phyloP scores from a whole-genome alignment of 2,113 vertebrate genomes.

The Dipodomys spectabilis region DNA sequence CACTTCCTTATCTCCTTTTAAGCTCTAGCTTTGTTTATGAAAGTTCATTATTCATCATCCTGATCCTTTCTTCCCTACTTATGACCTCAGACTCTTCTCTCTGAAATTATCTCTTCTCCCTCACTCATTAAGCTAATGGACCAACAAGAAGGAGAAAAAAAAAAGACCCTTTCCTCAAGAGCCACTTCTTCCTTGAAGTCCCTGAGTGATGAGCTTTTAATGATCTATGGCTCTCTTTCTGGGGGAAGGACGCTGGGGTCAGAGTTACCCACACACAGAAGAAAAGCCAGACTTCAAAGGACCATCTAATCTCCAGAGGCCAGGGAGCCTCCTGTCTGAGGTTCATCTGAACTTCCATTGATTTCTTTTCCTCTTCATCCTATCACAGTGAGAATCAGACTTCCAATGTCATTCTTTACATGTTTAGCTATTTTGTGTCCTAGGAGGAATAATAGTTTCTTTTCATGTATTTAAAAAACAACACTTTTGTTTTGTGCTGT shows the following conservation, averaged over 20 bases:
- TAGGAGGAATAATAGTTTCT: constrained; percentile 46
- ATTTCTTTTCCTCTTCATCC: not conserved
- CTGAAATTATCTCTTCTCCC: constrained; percentile 45
- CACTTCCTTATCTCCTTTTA: not conserved
- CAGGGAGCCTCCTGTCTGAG: not conserved
- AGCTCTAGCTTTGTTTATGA: constrained; percentile 26
- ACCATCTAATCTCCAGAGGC: constrained; percentile 26
- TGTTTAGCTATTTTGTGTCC: constrained; percentile 22
- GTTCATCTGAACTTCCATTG: not conserved
- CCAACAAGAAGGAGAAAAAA: not conserved
- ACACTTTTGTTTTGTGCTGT: too few relatives aligned
- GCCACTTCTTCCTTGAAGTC: constrained; percentile 63
- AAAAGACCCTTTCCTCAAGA: constrained; percentile 1
- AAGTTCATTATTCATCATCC: constrained; percentile 5
- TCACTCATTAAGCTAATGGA: constrained; percentile 58
- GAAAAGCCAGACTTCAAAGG: constrained; percentile 59
- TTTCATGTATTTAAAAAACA: not conserved
- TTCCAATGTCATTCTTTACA: not conserved
- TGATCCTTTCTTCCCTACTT: not conserved
- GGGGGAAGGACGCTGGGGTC: constrained; percentile 20
- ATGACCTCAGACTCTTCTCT: constrained; percentile 28
- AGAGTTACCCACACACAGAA: constrained; percentile 24
- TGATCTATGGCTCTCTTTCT: constrained; percentile 57
- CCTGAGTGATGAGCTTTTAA: constrained; percentile 64
- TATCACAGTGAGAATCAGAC: not conserved